Conservation (phyloP, 1,140 invertebrate genomes). For the Orius insidiosus region DNA sequence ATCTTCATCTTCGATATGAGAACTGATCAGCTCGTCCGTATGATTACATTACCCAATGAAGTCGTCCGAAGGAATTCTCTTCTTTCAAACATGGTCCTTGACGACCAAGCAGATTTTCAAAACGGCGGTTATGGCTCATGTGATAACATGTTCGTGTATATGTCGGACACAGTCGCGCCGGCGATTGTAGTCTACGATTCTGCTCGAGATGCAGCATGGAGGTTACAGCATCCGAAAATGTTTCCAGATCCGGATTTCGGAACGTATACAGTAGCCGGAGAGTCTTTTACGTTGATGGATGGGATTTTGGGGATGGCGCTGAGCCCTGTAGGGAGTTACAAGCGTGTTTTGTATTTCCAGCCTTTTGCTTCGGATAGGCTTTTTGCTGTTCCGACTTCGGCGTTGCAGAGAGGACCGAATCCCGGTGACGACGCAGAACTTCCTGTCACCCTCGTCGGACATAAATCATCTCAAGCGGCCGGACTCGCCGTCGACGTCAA, state of each 20-base stretch:
- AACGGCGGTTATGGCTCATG: constrained; percentile 31
- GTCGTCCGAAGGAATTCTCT: constrained; percentile 47
- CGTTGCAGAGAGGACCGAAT: constrained; percentile 44
- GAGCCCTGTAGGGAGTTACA: constrained; percentile 32
- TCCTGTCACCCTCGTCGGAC: constrained; percentile 53
- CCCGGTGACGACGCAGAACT: constrained; percentile 41
- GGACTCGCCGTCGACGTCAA: constrained; percentile 45
- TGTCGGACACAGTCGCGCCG: constrained; percentile 57
- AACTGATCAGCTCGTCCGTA: constrained; percentile 22
- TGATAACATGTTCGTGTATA: constrained; percentile 58
- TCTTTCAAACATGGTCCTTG: constrained; percentile 57
- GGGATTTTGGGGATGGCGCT: constrained; percentile 61
- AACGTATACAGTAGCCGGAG: constrained; percentile 36
- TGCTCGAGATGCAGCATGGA: constrained; percentile 50
- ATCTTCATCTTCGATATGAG: constrained; percentile 58
- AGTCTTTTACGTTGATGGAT: constrained; percentile 57
- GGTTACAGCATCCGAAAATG: constrained; percentile 57
- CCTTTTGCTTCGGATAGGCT: constrained; percentile 63
- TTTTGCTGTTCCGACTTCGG: constrained; percentile 54
- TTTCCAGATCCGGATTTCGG: constrained; percentile 60
- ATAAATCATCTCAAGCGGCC: constrained; percentile 64
- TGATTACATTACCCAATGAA: constrained; percentile 37
- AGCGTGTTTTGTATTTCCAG: constrained; percentile 50
- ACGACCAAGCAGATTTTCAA: constrained; percentile 30
- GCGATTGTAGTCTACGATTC: constrained; percentile 58